A percentile compares a stretch with the other conserved stretches of the same genome.
Conservation (phyloP, 1,140 invertebrate species). For the Mizuhopecten yessoensis region DNA sequence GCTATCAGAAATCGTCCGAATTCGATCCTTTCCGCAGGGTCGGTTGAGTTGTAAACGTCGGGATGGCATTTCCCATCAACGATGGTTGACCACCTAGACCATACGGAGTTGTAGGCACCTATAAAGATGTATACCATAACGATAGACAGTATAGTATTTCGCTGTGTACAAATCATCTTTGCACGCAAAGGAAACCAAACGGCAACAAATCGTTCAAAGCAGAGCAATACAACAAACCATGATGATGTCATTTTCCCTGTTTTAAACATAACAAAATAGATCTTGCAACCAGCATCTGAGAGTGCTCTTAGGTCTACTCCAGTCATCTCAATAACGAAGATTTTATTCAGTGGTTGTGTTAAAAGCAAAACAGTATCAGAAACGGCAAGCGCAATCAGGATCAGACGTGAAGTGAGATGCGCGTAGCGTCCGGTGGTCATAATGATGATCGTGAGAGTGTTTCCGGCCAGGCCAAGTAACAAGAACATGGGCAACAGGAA, state of each 20-base stretch:
- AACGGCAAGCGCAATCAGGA: conserved; percentile 48
- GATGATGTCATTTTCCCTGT: conserved; percentile 71
- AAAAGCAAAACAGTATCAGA: conserved; percentile 56
- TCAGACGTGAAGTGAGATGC: conserved; percentile 42
- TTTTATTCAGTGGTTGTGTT: conserved; percentile 64
- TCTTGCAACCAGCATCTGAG: conserved; percentile 57
- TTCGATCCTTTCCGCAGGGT: background rate
- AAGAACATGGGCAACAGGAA: conserved; percentile 62
- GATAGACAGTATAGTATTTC: conserved; percentile 15
- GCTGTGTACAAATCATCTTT: conserved; percentile 58
- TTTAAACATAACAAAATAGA: conserved; percentile 64
- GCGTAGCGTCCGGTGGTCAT: conserved; percentile 46
- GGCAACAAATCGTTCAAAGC: conserved; percentile 67
- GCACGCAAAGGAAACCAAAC: conserved; percentile 67
- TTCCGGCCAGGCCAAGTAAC: conserved; percentile 65
- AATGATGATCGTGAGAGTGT: conserved; percentile 64
- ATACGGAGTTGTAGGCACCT: conserved; percentile 50
- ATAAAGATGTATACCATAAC: conserved; percentile 46
- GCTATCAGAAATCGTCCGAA: conserved; percentile 48
- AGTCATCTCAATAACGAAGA: conserved; percentile 58
- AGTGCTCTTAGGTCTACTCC: conserved; percentile 62
- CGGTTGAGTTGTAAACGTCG: conserved; percentile 52
- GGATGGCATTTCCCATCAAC: conserved; percentile 59
- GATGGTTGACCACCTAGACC: conserved; percentile 60
- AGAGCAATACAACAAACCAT: conserved; percentile 68